Conservation (phyloP, 2,113 vertebrate genomes). For the Phylloscopus whistleri region DNA sequence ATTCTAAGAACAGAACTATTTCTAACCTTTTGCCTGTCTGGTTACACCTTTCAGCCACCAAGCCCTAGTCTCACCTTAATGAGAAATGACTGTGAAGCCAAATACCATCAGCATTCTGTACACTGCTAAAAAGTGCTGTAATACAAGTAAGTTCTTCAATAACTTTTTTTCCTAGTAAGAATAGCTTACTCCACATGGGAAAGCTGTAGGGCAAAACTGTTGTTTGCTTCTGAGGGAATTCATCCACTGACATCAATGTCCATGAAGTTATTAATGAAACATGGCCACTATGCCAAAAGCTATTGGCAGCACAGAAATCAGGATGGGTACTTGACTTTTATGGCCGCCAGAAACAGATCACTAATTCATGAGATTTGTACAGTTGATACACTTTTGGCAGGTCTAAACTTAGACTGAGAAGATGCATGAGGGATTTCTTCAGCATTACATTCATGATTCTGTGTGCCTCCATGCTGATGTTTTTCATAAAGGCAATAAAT, state of each 20-base stretch:
- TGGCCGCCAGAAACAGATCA: neutral
- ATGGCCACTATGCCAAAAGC: neutral
- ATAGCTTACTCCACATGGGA: neutral
- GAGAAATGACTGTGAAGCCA: neutral
- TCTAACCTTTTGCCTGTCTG: neutral
- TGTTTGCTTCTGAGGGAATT: neutral
- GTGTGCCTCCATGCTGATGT: neutral
- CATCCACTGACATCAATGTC: neutral
- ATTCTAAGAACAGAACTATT: neutral
- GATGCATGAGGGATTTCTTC: neutral
- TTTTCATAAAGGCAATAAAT: neutral
- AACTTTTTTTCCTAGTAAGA: neutral
- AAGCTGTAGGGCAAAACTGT: neutral
- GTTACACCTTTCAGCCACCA: neutral
- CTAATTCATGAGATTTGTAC: neutral
- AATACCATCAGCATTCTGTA: neutral
- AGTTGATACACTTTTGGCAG: neutral
- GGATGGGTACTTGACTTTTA: neutral
- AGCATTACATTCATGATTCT: neutral
- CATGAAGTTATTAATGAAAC: neutral
- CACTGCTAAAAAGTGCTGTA: neutral
- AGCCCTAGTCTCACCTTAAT: neutral
- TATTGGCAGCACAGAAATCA: neutral
- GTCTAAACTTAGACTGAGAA: neutral
- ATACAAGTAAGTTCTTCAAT: neutral